phyloP scores from a whole-genome alignment of 1,140 invertebrate genomes.

The Macrocentrus cingulum region DNA sequence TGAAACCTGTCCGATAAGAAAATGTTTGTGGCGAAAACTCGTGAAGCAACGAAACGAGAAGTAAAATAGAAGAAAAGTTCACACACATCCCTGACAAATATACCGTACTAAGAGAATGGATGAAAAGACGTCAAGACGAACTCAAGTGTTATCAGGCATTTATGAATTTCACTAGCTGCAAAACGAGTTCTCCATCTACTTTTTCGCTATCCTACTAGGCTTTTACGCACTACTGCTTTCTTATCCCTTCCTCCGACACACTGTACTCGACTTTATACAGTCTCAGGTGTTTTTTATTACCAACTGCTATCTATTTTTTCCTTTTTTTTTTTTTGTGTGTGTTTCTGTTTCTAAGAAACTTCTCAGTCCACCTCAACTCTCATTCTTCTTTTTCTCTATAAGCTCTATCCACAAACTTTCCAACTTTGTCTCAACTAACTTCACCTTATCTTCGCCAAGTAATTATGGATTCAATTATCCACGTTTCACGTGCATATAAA shows the following conservation, averaged over 20 bases:
- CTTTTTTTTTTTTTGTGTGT: no score
- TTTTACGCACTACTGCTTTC: slow-evolving; percentile 21
- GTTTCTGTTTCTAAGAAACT: no score
- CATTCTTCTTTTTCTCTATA: not conserved
- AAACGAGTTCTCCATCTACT: not conserved
- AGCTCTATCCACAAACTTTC: not conserved
- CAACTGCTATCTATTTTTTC: slow-evolving; percentile 14
- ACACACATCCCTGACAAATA: slow-evolving; percentile 12
- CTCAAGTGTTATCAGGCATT: slow-evolving; percentile 41
- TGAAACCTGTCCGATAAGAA: slow-evolving; percentile 38
- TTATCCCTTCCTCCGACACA: slow-evolving; percentile 17
- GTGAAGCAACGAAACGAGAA: slow-evolving; percentile 9
- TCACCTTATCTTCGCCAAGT: no score
- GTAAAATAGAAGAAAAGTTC: not conserved
- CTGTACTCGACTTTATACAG: not conserved
- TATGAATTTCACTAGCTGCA: slow-evolving; percentile 31
- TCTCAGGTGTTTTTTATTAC: slow-evolving; percentile 15
- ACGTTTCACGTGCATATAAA: no score
- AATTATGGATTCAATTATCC: no score
- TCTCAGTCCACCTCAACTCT: not conserved
- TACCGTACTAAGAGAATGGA: slow-evolving; percentile 8
- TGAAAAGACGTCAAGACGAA: slow-evolving; percentile 12
- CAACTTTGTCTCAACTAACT: no score
- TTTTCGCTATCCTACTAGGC: not conserved
- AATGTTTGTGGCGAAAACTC: slow-evolving; percentile 29